These are phyloP conservation scores for Mormyrops attenuatus DNA, from an alignment of 2,797 vertebrate species.

Conservation along the genomic window DNA sequence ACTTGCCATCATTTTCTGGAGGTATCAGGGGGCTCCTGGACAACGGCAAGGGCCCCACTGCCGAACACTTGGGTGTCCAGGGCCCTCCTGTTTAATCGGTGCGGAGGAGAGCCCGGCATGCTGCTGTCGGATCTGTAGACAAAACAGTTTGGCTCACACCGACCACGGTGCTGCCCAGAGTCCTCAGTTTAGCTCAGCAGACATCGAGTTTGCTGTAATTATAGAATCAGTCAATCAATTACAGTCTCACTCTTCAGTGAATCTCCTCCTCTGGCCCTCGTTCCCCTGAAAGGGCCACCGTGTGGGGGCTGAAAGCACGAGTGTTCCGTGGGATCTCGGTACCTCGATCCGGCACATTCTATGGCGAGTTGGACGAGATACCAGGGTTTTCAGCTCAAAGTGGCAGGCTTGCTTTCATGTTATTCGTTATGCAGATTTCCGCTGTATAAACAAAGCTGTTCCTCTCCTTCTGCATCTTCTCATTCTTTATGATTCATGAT, in stretches of 20 bases:
- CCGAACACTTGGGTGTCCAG: background rate
- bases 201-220: background rate
- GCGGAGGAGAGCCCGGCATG: background rate
- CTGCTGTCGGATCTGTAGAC: background rate
- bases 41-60: background rate
- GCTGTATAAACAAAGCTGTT: conserved; percentile 6
- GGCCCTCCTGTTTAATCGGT: background rate
- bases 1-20: background rate
- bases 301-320: background rate
- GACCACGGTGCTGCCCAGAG: background rate
- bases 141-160: background rate
- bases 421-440: background rate
- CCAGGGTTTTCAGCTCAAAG: background rate
- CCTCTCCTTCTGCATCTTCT: conserved; percentile 14
- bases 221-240: conserved; percentile 10
- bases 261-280: background rate
- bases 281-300: background rate
- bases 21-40: background rate
- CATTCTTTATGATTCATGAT: conserved; percentile 19
- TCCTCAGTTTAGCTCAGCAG: background rate
- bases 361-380: background rate
- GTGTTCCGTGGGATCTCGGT: background rate
- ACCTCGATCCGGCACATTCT: background rate
- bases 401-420: background rate
- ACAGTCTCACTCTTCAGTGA: background rate